These are phyloP conservation scores for Seriola dumerili DNA, from an alignment of 2,113 vertebrate genomes.

Conservation along the genomic window DNA sequence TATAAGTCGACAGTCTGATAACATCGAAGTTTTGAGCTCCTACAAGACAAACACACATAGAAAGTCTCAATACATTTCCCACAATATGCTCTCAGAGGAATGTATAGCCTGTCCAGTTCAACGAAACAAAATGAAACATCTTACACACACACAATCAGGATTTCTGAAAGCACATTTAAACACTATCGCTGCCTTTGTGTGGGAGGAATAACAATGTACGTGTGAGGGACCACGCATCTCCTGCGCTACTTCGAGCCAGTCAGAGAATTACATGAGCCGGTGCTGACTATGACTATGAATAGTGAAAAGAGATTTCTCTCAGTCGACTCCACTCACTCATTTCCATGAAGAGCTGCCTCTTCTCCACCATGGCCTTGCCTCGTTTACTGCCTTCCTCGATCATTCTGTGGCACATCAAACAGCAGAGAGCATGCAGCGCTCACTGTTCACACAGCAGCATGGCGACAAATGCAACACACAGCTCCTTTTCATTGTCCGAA, in stretches of 20 bases:
- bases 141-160: conserved; percentile 15
- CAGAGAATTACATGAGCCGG: conserved; percentile 17
- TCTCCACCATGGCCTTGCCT: conserved; percentile 95
- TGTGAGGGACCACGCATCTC: conserved; percentile 39
- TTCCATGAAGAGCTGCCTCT: conserved; percentile 99
- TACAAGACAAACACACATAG: conserved; percentile 57
- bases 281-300: conserved; percentile 31
- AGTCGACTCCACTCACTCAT: conserved; percentile 92
- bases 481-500: conserved; percentile 18
- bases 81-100: background rate
- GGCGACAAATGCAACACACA: conserved; percentile 12
- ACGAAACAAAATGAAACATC: background rate
- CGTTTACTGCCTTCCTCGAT: conserved; percentile 98
- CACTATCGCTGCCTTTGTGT: conserved; percentile 14
- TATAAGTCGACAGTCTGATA: conserved; percentile 96
- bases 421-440: conserved; percentile 40
- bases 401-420: conserved; percentile 88
- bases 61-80: background rate
- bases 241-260: conserved; percentile 19
- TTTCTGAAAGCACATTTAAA: conserved; percentile 16
- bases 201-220: conserved; percentile 38
- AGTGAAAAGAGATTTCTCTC: conserved; percentile 57
- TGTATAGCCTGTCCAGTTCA: background rate
- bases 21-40: conserved; percentile 98
- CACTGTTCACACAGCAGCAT: conserved; percentile 20